Base-by-base conservation (phyloP, 1,140 invertebrate species). In the Argopecten irradians region DNA sequence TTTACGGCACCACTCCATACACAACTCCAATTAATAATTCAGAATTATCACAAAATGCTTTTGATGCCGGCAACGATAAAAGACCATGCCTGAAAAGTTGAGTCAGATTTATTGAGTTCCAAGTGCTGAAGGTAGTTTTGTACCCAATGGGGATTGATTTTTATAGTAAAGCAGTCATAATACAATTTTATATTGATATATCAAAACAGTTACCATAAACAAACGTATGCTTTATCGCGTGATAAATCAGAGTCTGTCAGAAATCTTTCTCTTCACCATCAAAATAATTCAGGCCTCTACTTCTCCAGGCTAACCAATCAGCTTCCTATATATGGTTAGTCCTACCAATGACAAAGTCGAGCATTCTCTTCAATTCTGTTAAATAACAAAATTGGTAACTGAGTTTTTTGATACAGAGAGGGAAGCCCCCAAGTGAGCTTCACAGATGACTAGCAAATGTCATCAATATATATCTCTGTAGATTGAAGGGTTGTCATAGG, bases 161-260 rank as follows among this genome's bases (percentile, higher is more conserved):
- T 71, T 71, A 71, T 71, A 28, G 55, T 71, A 71, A 71, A 71
- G 16, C n/a, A 71, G 55, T 28, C 55, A 28, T 71, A 71, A 71
- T 71, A 71, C 55, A 71, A 71, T 71, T 71, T 71, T 71, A 71
- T 71, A 71, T 46, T 71, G 55, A 71, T 71, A 71, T 71, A 71
- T 71, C 55, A 28, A 71, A 71, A 8, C 5, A 7, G 9, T n/a
- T 71, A 71, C 55, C 22, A 71, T 71, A 71, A 71, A 71, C 55
- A 71, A 71, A 71, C n/a, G 55, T 71, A 71, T n/a, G 55, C 19
- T 28, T 28, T 71, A 71, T 71, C 55, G 5, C n/a, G 16, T 71
- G 16, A 8, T 71, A 71, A 71, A 71, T 71, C 55, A 8, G 2
- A 7, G 55, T 28, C 55, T 71, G 55, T 71, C 55, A 28, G 28